phyloP scores from a whole-genome alignment of 92 coral and sea anemone species.

The Ricordea florida region DNA sequence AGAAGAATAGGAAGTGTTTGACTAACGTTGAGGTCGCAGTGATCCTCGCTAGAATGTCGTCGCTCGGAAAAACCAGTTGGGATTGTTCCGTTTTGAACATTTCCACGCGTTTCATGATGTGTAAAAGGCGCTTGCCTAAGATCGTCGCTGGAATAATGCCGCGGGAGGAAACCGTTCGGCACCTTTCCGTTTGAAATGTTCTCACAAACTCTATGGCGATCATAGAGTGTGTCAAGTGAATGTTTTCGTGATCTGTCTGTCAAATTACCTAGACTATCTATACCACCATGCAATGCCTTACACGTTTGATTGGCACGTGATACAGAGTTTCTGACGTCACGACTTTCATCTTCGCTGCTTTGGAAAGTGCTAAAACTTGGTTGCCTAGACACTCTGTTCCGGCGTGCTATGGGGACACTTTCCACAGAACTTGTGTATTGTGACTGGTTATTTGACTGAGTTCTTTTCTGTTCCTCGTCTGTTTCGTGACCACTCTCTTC shows the following conservation, averaged over 20 bases:
- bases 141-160: slow-evolving; percentile 27
- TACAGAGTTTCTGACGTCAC: slow-evolving; percentile 7
- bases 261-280: neutral
- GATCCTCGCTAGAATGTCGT: slow-evolving; percentile 7
- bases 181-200: neutral
- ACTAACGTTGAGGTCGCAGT: neutral
- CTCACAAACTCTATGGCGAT: slow-evolving; percentile 6
- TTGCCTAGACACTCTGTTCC: slow-evolving; percentile 33
- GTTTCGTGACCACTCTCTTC: slow-evolving; percentile 53
- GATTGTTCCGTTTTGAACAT: neutral
- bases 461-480: neutral
- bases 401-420: slow-evolving; percentile 46
- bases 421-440: slow-evolving; percentile 46
- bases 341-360: slow-evolving; percentile 30
- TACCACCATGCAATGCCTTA: neutral
- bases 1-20: too few species aligned
- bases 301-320: neutral
- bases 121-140: neutral
- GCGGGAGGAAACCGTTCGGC: neutral
- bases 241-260: neutral
- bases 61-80: neutral
- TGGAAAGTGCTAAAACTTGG: slow-evolving; percentile 65
- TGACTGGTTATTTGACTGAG: neutral
- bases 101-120: neutral
- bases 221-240: neutral